Percentiles rank a stretch among this genome's conserved stretches.
Conservation (phyloP, 1,140 invertebrate genomes). For the Aphaenogaster ashmeadi region DNA sequence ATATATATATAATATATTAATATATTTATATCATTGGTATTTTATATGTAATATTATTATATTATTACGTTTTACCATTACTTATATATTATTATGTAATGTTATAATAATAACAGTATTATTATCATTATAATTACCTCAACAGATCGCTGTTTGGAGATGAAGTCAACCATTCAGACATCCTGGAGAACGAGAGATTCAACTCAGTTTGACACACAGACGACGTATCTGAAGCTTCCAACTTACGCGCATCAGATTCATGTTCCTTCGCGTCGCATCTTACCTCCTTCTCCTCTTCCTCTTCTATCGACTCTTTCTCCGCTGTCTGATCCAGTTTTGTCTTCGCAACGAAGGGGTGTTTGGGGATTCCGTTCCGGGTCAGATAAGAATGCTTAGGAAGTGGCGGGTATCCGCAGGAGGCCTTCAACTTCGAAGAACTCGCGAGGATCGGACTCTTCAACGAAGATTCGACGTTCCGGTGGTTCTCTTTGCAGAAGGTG, state of each 20-base stretch:
- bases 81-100: not conserved
- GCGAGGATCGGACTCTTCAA: not conserved
- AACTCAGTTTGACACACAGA: not conserved
- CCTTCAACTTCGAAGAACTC: not conserved
- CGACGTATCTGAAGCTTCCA: not conserved
- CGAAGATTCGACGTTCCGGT: not conserved
- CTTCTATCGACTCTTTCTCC: not conserved
- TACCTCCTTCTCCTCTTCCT: not conserved
- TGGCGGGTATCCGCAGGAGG: not conserved
- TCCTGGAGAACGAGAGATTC: not conserved
- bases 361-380: slow-evolving; percentile 37
- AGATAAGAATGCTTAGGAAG: slow-evolving; percentile 26
- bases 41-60: not conserved
- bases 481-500: slow-evolving; percentile 10
- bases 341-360: slow-evolving; percentile 69
- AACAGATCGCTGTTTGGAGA: not conserved
- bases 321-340: slow-evolving; percentile 19
- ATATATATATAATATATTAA: not conserved
- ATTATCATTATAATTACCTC: slow-evolving; percentile 3
- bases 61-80: not conserved
- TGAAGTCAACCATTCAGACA: not conserved
- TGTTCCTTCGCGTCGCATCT: not conserved
- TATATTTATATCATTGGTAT: not conserved
- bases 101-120: not conserved
- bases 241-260: not conserved